Evolutionary conservation across 1,140 invertebrate genomes (phyloP).

Genomic region (Drosophila novamexicana): DNA sequence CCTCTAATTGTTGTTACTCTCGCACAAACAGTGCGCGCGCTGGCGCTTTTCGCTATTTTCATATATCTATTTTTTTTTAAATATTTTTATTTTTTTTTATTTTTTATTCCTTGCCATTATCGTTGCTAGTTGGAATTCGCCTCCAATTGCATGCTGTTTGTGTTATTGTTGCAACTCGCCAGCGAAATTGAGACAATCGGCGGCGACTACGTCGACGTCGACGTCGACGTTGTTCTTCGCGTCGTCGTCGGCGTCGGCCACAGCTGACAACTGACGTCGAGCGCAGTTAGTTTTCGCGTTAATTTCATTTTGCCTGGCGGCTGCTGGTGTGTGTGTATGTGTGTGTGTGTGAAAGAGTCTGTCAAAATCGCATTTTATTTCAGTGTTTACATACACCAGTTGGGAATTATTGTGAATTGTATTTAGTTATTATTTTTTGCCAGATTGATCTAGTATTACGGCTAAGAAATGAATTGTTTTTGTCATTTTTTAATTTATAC

Average conservation of each 20-base stretch:
- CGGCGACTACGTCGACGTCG: background rate
- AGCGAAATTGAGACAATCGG: slow-evolving; percentile 28
- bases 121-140: slow-evolving; percentile 22
- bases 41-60: slow-evolving; percentile 31
- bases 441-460: background rate
- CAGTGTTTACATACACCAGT: background rate
- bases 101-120: background rate
- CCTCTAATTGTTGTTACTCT: background rate
- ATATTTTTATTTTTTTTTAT: background rate
- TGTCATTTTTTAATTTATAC: background rate
- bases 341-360: background rate
- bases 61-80: slow-evolving; percentile 11
- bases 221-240: slow-evolving; percentile 15
- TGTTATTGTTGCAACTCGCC: slow-evolving; percentile 24
- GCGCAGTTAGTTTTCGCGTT: slow-evolving; percentile 27
- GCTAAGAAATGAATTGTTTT: background rate
- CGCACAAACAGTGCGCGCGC: slow-evolving; percentile 53
- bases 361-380: background rate
- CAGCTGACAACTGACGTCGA: slow-evolving; percentile 29
- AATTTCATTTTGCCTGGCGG: slow-evolving; percentile 1
- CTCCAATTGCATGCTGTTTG: slow-evolving; percentile 35
- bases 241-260: slow-evolving; percentile 12
- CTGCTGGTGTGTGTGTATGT: background rate
- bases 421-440: background rate
- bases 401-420: background rate